phyloP scores from a whole-genome alignment of 2,888 invertebrate species.

The Orchestes rusci region DNA sequence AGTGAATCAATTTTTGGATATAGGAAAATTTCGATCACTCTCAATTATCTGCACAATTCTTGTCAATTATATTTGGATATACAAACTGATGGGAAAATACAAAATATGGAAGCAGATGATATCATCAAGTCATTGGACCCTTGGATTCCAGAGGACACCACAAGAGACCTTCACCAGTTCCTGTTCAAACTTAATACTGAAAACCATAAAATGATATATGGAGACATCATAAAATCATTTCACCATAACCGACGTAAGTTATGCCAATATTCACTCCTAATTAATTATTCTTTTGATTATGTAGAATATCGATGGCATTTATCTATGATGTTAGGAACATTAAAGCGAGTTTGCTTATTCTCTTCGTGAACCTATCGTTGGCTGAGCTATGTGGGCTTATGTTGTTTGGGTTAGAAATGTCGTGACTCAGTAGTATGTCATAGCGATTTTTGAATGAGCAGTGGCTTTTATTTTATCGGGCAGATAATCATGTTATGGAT shows the following conservation, averaged over 20 bases:
- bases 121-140: conserved; percentile 13
- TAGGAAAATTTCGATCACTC: conserved; percentile 58
- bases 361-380: too few relatives aligned
- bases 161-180: conserved; percentile 31
- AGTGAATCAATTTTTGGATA: conserved; percentile 91
- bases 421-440: too few relatives aligned
- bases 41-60: conserved; percentile 35
- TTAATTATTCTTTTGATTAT: background rate
- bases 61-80: conserved; percentile 60
- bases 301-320: background rate
- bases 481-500: too few relatives aligned
- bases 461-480: too few relatives aligned
- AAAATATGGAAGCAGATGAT: conserved; percentile 19
- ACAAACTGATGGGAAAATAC: conserved; percentile 13
- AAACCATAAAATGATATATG: conserved; percentile 34
- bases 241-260: background rate
- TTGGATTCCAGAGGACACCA: conserved; percentile 38
- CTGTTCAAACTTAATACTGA: conserved; percentile 29
- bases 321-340: background rate
- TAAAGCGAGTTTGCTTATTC: background rate
- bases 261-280: too few relatives aligned
- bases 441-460: too few relatives aligned
- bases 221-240: conserved; percentile 27
- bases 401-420: too few relatives aligned
- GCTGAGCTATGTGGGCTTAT: too few relatives aligned